Evolutionary conservation across 2,113 vertebrate species (phyloP).

Genomic region (Neoarius graeffei): DNA sequence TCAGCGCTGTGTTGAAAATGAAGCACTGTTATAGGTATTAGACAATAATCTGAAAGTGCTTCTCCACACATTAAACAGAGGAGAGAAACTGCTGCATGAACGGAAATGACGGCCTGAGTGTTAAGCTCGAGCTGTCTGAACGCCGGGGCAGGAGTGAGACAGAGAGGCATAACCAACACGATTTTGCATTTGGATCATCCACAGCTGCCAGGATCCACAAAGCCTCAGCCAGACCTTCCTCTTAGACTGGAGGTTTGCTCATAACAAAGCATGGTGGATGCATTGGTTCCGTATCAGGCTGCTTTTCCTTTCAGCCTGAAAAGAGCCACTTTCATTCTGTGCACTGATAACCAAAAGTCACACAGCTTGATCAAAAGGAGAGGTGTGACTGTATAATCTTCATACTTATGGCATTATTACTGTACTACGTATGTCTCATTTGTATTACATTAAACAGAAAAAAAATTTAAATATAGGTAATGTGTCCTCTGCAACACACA

Average conservation of each 20-base stretch:
- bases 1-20: not conserved
- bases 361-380: not conserved
- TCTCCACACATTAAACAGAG: slow-evolving; percentile 68
- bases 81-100: slow-evolving; percentile 62
- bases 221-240: slow-evolving; percentile 66
- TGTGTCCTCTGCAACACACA: not conserved
- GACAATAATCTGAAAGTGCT: slow-evolving; percentile 58
- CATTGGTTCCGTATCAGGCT: slow-evolving; percentile 76
- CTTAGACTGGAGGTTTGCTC: slow-evolving; percentile 62
- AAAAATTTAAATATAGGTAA: not conserved
- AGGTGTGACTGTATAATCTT: not conserved
- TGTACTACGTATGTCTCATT: not conserved
- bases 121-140: slow-evolving; percentile 42
- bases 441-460: no score
- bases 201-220: slow-evolving; percentile 17
- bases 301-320: slow-evolving; percentile 66
- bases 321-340: slow-evolving; percentile 9
- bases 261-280: slow-evolving; percentile 66
- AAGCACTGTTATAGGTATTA: slow-evolving; percentile 20
- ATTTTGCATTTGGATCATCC: slow-evolving; percentile 66
- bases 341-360: not conserved
- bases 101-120: slow-evolving; percentile 48
- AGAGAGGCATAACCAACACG: slow-evolving; percentile 59
- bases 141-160: slow-evolving; percentile 59
- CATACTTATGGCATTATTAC: not conserved